Evolutionary conservation across 2,113 vertebrate genomes (phyloP).

Genomic region (Thymallus thymallus): DNA sequence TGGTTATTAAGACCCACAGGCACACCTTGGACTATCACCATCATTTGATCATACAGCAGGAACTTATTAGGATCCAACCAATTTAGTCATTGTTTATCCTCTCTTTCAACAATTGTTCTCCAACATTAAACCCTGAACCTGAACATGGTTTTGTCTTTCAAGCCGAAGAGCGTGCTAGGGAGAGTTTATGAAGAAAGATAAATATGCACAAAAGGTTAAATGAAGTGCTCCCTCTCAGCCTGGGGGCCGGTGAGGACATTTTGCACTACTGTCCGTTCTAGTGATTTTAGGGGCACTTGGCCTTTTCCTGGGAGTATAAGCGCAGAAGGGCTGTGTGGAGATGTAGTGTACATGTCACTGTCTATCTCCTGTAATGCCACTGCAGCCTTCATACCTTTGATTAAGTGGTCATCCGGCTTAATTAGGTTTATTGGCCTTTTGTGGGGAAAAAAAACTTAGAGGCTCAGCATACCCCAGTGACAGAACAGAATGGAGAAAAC

Average conservation of each 20-base stretch:
- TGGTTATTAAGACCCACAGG: not conserved
- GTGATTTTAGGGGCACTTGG: constrained; percentile 47
- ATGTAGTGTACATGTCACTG: constrained; percentile 1
- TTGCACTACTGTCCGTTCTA: constrained; percentile 29
- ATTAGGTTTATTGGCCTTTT: constrained; percentile 45
- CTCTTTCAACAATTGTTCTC: not conserved
- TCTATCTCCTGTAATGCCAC: constrained; percentile 8
- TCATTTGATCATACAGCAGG: not conserved
- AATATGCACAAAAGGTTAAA: not conserved
- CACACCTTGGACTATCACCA: no score
- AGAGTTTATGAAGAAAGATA: not conserved
- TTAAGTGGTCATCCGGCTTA: constrained; percentile 40
- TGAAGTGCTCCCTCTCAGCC: not conserved
- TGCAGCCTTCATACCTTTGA: constrained; percentile 7
- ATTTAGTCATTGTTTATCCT: not conserved
- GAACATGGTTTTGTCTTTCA: not conserved
- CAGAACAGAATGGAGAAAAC: constrained; percentile 5
- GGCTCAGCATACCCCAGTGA: constrained; percentile 7
- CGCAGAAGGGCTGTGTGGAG: constrained; percentile 2
- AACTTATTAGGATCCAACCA: not conserved
- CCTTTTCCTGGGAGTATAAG: constrained; percentile 30
- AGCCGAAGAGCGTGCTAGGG: not conserved
- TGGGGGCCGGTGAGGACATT: constrained; percentile 11
- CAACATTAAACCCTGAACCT: not conserved
- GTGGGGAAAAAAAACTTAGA: constrained; percentile 28